A percentile compares a stretch with the other conserved stretches of the same genome.
Evolutionary conservation across 2,113 vertebrate species (phyloP).

Genomic region (Anarrhichthys ocellatus): DNA sequence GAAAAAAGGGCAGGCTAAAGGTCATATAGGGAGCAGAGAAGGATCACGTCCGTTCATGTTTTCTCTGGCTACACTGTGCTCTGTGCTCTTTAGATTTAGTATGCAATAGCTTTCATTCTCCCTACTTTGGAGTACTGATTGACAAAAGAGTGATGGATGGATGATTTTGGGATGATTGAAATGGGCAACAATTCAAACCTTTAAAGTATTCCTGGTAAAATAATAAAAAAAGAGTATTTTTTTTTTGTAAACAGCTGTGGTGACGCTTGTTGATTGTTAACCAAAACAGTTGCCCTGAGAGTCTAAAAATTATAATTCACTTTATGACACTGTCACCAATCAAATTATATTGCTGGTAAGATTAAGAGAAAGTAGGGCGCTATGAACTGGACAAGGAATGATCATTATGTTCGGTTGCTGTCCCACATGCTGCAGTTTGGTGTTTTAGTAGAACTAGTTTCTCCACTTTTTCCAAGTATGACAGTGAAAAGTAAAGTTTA

Average conservation of each 20-base stretch:
- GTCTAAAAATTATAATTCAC: neutral
- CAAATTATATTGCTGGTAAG: neutral
- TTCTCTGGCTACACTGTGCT: slow-evolving; percentile 21
- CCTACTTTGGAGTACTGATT: neutral
- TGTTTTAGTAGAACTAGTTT: slow-evolving; percentile 5
- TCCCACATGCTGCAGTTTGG: slow-evolving; percentile 1
- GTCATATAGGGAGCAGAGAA: slow-evolving; percentile 18
- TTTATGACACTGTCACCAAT: neutral
- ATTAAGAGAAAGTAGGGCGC: neutral
- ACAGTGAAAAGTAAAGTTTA: neutral
- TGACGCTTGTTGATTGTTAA: slow-evolving; percentile 1
- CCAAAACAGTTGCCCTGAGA: neutral
- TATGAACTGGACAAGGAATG: neutral
- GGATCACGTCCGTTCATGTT: neutral
- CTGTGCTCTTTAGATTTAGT: slow-evolving; percentile 1
- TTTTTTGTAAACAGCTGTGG: neutral
- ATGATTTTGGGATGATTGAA: neutral
- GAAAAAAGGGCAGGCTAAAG: slow-evolving; percentile 31
- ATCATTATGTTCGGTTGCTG: slow-evolving; percentile 3
- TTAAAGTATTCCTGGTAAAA: neutral
- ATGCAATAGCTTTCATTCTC: neutral
- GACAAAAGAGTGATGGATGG: neutral
- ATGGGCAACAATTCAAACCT: slow-evolving; percentile 3
- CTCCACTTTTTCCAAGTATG: neutral
- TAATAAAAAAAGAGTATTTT: neutral